Percentiles rank a stretch among this genome's conserved stretches.
Conservation (phyloP, 1,140 invertebrate species). For the Pachyrhynchus sulphureomaculatus region DNA sequence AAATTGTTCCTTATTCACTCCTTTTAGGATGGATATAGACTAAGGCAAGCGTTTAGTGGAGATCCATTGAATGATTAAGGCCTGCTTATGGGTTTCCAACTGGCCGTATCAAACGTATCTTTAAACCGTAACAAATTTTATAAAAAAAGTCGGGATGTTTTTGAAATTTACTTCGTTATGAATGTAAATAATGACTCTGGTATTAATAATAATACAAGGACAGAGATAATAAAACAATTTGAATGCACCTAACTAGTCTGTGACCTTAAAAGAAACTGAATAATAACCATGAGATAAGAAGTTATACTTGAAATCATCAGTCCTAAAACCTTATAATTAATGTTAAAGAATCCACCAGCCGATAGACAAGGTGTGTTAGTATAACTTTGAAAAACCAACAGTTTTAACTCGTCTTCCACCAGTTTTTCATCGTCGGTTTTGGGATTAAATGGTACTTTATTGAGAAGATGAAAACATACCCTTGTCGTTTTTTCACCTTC, state of each 20-base stretch:
- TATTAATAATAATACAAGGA: no score
- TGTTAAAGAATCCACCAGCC: constrained; percentile 26
- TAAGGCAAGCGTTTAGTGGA: no score
- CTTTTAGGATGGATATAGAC: no score
- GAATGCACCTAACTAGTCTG: background rate
- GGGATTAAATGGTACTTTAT: constrained; percentile 15
- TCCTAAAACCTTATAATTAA: constrained; percentile 25
- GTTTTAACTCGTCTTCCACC: constrained; percentile 19
- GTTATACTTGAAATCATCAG: constrained; percentile 25
- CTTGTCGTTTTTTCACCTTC: constrained; percentile 28
- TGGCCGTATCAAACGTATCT: no score
- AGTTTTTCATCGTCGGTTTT: constrained; percentile 19
- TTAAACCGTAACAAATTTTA: no score
- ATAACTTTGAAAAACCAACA: constrained; percentile 22
- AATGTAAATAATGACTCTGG: no score
- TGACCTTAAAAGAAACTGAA: constrained; percentile 20
- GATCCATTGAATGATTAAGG: no score
- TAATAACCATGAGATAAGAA: constrained; percentile 30
- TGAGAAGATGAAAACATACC: constrained; percentile 22
- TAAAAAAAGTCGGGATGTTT: no score
- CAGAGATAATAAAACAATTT: background rate
- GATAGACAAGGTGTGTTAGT: constrained; percentile 21
- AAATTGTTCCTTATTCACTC: no score
- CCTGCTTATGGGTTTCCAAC: no score
- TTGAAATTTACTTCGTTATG: no score